Evolutionary conservation across 1,140 invertebrate genomes (phyloP), one percentile per base, ranked within the genome.

Genomic region (Cecropterus lyciades): DNA sequence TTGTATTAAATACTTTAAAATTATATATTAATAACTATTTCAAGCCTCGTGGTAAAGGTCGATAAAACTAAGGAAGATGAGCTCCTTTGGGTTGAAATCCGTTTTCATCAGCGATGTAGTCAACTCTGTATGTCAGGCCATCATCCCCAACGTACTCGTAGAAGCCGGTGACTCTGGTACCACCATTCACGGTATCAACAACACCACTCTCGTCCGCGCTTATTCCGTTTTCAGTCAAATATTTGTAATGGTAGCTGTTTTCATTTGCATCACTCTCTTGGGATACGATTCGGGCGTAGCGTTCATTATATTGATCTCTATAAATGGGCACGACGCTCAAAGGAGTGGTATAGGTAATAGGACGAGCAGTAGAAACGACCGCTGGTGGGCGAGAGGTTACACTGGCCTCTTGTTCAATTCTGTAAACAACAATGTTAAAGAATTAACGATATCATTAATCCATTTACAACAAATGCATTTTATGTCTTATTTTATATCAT

Each of bases 31-130:
- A n/a, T n/a, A n/a, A n/a, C n/a, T n/a, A n/a, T n/a, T 14, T 17
- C 20, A 40, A 55, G 56, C 42, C 24, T 59, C 24, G 9, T 33
- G 6, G 3, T 7, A 33, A 55, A 48, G 51, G n/a, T 13, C 20
- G 13, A 15, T 48, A 59, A 52, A 37, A 62, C 43, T 65, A 65
- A 20, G 90, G 90, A 51, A 93, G 79, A 74, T 94, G 93, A 13
- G 92, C 92, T 10, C 94, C 94, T 65, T 87, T 80, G 9, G 95
- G 93, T 69, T 93, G 92, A 87, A 94, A 96, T 11, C 95, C 95
- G 14, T 95, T 93, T 78, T 95, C 94, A 69, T 95, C 95, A 72
- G 95, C 95, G 9, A 92, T 90, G 69, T 95, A 95, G 53, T 93
- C 93, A 0, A 95, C 93, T 49, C 93, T 89, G 77, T 94, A 93